Conservation (phyloP, 2,113 vertebrate species). For the Marmota flaviventris region DNA sequence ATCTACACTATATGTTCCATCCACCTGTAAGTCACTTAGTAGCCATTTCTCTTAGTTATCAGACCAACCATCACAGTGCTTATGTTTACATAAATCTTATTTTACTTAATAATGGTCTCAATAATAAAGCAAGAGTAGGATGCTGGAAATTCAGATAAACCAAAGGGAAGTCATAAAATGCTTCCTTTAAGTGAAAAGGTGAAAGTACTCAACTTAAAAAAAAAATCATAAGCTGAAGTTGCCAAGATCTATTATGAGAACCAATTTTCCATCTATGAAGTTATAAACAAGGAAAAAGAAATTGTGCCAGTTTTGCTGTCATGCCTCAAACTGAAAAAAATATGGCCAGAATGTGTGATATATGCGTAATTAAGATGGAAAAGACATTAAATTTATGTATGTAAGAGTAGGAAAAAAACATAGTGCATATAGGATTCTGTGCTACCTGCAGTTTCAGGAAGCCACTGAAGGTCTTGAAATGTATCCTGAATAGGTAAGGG, state of each 20-base stretch:
- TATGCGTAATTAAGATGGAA: neutral
- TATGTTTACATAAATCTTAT: neutral
- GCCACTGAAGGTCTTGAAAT: neutral
- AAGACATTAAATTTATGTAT: neutral
- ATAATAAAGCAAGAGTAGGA: neutral
- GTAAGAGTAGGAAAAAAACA: neutral
- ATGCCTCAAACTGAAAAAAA: neutral
- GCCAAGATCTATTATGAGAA: neutral
- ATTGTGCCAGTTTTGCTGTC: neutral
- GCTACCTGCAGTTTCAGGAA: neutral
- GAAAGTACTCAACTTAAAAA: neutral
- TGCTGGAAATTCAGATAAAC: neutral
- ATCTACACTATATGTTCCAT: too few species aligned
- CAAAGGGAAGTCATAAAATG: neutral
- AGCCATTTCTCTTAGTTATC: neutral
- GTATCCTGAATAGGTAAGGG: neutral
- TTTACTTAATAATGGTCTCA: neutral
- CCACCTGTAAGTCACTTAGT: neutral
- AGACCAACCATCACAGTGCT: neutral
- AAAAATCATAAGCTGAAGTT: neutral
- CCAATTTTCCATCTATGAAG: neutral
- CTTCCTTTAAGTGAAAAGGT: neutral
- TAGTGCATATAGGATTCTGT: neutral
- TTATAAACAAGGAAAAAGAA: neutral
- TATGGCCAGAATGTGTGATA: neutral